Percentiles rank a stretch among this genome's conserved stretches.
phyloP scores from a whole-genome alignment of 1,140 invertebrate species.

The Euschistus heros region DNA sequence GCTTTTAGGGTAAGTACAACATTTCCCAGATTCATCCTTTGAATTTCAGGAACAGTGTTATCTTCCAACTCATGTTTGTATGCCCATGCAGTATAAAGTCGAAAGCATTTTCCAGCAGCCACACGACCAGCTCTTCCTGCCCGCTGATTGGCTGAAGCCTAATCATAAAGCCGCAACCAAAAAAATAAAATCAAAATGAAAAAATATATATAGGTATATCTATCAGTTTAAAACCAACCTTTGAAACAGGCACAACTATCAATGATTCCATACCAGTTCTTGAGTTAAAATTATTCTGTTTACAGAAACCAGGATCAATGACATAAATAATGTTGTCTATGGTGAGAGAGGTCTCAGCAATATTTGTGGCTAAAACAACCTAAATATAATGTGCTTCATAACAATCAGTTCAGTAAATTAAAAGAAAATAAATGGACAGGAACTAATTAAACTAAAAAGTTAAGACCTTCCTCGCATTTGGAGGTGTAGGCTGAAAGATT shows the following conservation, averaged over 20 bases:
- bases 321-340: constrained; percentile 99
- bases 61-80: constrained; percentile 97
- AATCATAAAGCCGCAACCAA: constrained; percentile 12
- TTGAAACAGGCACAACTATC: constrained; percentile 95
- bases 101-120: constrained; percentile 94
- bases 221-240: constrained; percentile 39
- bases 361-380: constrained; percentile 95
- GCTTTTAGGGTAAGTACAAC: constrained; percentile 95
- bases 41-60: constrained; percentile 95
- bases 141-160: constrained; percentile 85
- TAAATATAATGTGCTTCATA: constrained; percentile 31
- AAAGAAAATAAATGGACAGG: background rate
- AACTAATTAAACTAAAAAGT: background rate
- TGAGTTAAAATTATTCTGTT: constrained; percentile 99
- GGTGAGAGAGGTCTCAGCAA: constrained; percentile 97
- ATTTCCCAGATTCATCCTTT: constrained; percentile 95
- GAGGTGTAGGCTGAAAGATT: constrained; percentile 93
- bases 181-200: background rate
- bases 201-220: background rate
- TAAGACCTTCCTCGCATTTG: constrained; percentile 74
- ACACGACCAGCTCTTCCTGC: constrained; percentile 86
- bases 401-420: background rate
- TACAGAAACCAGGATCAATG: constrained; percentile 98
- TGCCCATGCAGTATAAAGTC: constrained; percentile 93
- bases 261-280: constrained; percentile 96